Conservation (phyloP, 2,888 invertebrate genomes). For the Ptychoptera contaminata region DNA sequence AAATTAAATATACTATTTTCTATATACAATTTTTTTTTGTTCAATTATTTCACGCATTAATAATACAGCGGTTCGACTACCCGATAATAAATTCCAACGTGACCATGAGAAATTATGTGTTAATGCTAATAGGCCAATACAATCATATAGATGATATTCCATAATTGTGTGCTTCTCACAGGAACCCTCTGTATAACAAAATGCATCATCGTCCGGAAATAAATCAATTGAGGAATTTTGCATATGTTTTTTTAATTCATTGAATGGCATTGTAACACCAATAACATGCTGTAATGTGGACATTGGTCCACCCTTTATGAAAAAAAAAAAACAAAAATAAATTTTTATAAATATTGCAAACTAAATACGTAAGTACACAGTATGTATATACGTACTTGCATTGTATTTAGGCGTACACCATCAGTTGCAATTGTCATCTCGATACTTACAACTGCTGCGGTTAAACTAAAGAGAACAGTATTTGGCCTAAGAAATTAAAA, state of each 20-base stretch:
- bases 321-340: not conserved
- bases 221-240: constrained; percentile 60
- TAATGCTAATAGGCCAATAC: constrained; percentile 56
- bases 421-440: constrained; percentile 36
- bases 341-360: constrained; percentile 1
- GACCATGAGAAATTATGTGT: constrained; percentile 73
- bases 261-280: constrained; percentile 21
- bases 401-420: constrained; percentile 26
- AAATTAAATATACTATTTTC: not conserved
- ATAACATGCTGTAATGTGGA: constrained; percentile 25
- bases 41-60: constrained; percentile 27
- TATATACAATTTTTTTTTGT: constrained; percentile 24
- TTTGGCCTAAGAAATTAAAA: constrained; percentile 17
- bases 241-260: constrained; percentile 22
- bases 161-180: constrained; percentile 55
- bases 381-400: too few relatives aligned
- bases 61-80: constrained; percentile 27
- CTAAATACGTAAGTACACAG: too few relatives aligned
- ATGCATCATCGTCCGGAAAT: constrained; percentile 65
- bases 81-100: constrained; percentile 46
- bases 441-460: constrained; percentile 38
- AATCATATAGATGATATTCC: constrained; percentile 60
- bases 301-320: constrained; percentile 17
- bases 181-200: constrained; percentile 49
- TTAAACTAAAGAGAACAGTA: constrained; percentile 32